phyloP scores from a whole-genome alignment of 2,888 invertebrate species.

The Synergus japonicus region DNA sequence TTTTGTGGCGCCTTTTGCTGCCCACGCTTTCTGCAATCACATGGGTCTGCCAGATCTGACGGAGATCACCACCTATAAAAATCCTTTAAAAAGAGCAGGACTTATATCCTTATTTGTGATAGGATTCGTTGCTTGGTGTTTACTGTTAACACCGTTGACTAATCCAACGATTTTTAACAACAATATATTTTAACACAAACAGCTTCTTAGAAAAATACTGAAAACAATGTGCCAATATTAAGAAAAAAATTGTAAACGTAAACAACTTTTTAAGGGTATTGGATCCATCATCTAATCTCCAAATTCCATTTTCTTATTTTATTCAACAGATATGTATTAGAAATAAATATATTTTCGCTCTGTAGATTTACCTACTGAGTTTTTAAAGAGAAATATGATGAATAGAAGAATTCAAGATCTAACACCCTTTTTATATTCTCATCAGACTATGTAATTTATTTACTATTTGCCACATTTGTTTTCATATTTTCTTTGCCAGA shows the following conservation, averaged over 20 bases:
- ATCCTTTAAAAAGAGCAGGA: constrained; percentile 80
- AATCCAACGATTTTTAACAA: constrained; percentile 83
- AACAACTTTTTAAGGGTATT: no score
- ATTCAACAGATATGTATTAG: no score
- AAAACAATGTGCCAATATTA: not conserved
- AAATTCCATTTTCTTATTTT: no score
- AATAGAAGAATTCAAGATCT: no score
- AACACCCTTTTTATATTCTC: not conserved
- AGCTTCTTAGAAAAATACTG: constrained; percentile 51
- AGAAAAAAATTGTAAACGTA: no score
- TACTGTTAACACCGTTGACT: constrained; percentile 87
- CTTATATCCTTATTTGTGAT: constrained; percentile 84
- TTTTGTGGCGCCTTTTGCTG: constrained; percentile 90
- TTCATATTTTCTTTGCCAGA: not conserved
- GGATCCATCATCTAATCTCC: no score
- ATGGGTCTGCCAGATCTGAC: constrained; percentile 96
- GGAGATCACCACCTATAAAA: constrained; percentile 82
- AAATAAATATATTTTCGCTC: no score
- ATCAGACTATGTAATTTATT: not conserved
- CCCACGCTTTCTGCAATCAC: constrained; percentile 97
- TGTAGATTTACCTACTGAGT: no score
- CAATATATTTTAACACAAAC: constrained; percentile 80
- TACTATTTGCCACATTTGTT: not conserved
- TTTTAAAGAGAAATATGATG: no score
- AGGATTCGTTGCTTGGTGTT: constrained; percentile 89